Evolutionary conservation across 2,113 vertebrate species (phyloP).

Genomic region (Ceratotherium simum): DNA sequence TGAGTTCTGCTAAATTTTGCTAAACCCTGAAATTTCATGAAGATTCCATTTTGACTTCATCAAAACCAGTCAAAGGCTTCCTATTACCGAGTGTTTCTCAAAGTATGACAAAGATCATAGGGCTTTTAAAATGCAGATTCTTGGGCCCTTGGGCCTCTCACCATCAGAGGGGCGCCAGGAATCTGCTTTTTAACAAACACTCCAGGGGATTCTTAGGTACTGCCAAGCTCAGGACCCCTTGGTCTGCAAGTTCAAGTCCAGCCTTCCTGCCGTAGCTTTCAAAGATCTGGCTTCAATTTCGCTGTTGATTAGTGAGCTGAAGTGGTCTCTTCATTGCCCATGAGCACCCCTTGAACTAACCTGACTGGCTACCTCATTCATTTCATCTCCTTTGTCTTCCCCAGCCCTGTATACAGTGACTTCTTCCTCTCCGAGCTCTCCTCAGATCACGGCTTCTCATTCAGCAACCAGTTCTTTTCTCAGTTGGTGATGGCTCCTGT

Average conservation of each 20-base stretch:
- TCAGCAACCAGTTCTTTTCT: accelerated
- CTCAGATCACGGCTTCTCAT: accelerated
- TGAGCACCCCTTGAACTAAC: background rate
- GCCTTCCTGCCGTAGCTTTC: background rate
- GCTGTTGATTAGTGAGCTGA: background rate
- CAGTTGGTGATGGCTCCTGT: background rate
- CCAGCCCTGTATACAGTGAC: background rate
- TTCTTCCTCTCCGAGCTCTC: background rate
- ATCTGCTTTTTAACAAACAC: background rate
- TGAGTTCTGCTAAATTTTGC: background rate
- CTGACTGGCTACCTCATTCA: accelerated
- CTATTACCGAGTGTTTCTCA: background rate
- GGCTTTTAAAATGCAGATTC: background rate
- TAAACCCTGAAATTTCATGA: background rate
- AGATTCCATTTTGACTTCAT: background rate
- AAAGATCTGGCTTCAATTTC: background rate
- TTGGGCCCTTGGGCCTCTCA: too few relatives aligned
- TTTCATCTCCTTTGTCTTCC: background rate
- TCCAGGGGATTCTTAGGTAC: background rate
- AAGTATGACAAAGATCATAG: background rate
- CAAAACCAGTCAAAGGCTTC: background rate
- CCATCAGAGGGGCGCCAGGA: background rate
- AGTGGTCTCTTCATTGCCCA: accelerated
- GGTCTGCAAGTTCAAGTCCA: background rate
- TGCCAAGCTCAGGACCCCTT: too few relatives aligned